These are phyloP conservation scores for Parasteatoda tepidariorum DNA, from an alignment of 1,140 invertebrate species.

Conservation along the genomic window DNA sequence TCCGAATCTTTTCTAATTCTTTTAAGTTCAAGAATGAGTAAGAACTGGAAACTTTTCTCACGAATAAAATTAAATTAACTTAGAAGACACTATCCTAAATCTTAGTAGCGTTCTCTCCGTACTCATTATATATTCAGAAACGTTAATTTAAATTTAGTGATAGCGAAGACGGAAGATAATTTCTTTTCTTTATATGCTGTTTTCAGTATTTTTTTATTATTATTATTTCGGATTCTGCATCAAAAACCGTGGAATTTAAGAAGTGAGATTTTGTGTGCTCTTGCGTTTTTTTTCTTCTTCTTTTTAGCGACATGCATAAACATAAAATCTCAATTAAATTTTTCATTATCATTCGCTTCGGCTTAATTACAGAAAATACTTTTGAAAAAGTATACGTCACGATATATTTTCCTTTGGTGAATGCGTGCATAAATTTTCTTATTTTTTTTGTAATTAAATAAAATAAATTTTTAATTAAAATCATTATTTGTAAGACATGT, in stretches of 20 bases:
- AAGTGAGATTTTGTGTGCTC: slow-evolving; percentile 1
- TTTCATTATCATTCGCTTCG: no score
- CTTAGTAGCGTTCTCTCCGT: background rate
- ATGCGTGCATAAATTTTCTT: no score
- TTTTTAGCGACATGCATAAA: background rate
- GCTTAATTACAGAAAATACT: no score
- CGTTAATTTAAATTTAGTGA: slow-evolving; percentile 50
- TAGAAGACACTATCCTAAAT: background rate
- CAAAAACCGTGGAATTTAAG: no score
- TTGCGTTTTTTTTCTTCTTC: background rate
- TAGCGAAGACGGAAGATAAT: background rate
- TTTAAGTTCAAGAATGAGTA: slow-evolving; percentile 19
- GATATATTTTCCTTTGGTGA: no score
- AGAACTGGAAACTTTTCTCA: background rate
- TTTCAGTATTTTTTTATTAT: background rate
- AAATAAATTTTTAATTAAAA: no score
- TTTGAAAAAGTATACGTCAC: no score
- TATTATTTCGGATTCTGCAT: background rate
- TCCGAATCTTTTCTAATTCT: slow-evolving; percentile 37
- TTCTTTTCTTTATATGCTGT: background rate
- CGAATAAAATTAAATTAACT: slow-evolving; percentile 43
- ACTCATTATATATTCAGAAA: slow-evolving; percentile 42
- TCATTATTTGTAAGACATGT: no score
- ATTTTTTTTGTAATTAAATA: no score
- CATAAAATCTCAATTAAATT: no score